Base-by-base conservation (phyloP, 92 coral and sea anemone genomes). In the Paragorgia papillata region DNA sequence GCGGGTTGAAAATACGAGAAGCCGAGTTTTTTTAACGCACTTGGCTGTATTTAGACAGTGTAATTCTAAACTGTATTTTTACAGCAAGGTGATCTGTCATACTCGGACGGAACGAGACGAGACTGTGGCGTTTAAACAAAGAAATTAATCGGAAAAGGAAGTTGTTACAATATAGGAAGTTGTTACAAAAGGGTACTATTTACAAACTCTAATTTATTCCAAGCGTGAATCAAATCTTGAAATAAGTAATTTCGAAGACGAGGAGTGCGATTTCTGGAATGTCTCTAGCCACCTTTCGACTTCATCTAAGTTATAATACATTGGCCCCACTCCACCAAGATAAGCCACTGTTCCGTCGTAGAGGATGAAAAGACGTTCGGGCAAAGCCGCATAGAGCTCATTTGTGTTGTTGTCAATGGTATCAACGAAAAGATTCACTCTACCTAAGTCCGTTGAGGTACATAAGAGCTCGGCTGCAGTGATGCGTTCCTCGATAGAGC, bases 271-370 rank as follows among this genome's bases (percentile, higher is more conserved):
- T 37, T n/a, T 65, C 10, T 53, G 66, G 40, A 62, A 83, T 33
- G 15, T 27, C 49, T 58, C 79, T 22, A 92, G 81, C 97, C 97
- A 88, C 3, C 9, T 26, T 34, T 43, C 37, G 29, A 92, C 91
- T 50, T 85, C 96, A 17, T 76, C 71, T 20, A 86, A 28, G n/a
- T 33, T 59, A 69, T 83, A 92, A 18, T 85, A 75, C 48, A 80
- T 41, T 5, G 97, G 97, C 0, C 97, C 97, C 50, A 87, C 60
- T 10, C 97, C 97, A 13, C 97, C 97, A 26, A 73, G 79, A 50
- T 85, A 92, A 20, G 68, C 84, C 40, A 92, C 68, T 48, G 62
- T 25, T 31, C 89, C 89, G 27, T 88, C 77, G 41, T 62, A 57
- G 59, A 92, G 69, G 44, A 92, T 66, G 85, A 74, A 90, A 15